phyloP scores from a whole-genome alignment of 92 coral and sea anemone species.

The Muricea muricata region DNA sequence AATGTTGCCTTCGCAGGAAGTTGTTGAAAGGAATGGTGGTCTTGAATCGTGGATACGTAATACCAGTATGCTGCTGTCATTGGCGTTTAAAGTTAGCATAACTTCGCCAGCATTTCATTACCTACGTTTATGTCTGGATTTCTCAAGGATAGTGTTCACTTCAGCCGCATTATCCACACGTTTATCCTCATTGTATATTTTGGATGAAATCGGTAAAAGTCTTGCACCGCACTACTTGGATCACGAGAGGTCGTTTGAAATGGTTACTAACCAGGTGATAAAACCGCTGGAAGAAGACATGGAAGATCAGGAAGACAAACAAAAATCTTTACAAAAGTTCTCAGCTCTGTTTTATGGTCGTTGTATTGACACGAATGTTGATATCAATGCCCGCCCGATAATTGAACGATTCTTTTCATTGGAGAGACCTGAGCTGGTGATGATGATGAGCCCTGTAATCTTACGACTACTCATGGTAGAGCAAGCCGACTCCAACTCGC shows the following conservation, averaged over 20 bases:
- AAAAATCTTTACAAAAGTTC: conserved; percentile 68
- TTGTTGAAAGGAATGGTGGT: conserved; percentile 47
- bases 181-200: conserved; percentile 65
- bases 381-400: conserved; percentile 75
- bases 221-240: conserved; percentile 69
- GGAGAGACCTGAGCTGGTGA: conserved; percentile 59
- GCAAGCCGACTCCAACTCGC: conserved; percentile 57
- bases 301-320: conserved; percentile 46
- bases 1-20: conserved; percentile 67
- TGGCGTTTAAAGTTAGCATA: conserved; percentile 48
- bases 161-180: conserved; percentile 46
- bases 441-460: conserved; percentile 78
- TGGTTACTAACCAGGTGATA: conserved; percentile 32
- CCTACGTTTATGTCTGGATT: conserved; percentile 85
- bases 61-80: conserved; percentile 62
- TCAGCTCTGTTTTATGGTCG: conserved; percentile 75
- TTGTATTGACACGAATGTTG: conserved; percentile 88
- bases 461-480: conserved; percentile 77
- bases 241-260: conserved; percentile 64
- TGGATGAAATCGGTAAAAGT: conserved; percentile 70
- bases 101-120: conserved; percentile 70
- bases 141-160: conserved; percentile 62
- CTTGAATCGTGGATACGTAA: conserved; percentile 64
- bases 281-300: conserved; percentile 46
- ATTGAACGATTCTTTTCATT: conserved; percentile 67